Evolutionary conservation across 1,140 invertebrate genomes (phyloP).

Genomic region (Ruditapes philippinarum): DNA sequence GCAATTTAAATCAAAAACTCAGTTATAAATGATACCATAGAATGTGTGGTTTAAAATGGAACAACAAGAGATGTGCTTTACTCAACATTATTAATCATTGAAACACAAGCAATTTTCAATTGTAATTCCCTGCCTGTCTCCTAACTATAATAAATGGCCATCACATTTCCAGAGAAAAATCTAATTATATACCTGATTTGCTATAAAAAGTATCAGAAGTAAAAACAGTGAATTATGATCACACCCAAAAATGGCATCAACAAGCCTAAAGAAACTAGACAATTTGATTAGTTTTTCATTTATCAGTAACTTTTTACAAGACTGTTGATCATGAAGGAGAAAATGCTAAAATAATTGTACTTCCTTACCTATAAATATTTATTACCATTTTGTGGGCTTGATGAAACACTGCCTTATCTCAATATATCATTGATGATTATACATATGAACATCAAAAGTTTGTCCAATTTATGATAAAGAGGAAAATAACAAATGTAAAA

Average conservation of each 20-base stretch:
- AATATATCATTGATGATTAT: too few relatives aligned
- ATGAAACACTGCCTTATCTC: neutral
- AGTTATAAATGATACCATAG: too few relatives aligned
- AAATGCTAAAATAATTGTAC: neutral
- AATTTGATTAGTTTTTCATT: neutral
- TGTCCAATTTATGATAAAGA: too few relatives aligned
- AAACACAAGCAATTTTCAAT: conserved; percentile 6
- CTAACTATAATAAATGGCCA: conserved; percentile 2
- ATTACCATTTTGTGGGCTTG: neutral
- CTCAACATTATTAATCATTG: neutral
- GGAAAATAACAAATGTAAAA: too few relatives aligned
- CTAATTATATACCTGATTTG: conserved; percentile 26
- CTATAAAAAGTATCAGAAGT: neutral
- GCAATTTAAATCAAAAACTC: too few relatives aligned
- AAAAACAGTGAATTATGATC: conserved; percentile 2
- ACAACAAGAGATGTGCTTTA: too few relatives aligned
- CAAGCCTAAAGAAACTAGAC: neutral
- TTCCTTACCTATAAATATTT: neutral
- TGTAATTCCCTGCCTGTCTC: neutral
- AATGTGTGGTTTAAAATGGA: too few relatives aligned
- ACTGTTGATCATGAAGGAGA: neutral
- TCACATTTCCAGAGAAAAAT: neutral
- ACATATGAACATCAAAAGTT: too few relatives aligned
- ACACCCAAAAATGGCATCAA: conserved; percentile 19
- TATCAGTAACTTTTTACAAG: neutral